Percentiles rank a stretch among this genome's conserved stretches.
These are phyloP conservation scores for Umimayanthus kanabou DNA, from an alignment of 92 coral and sea anemone genomes.

Conservation along the genomic window DNA sequence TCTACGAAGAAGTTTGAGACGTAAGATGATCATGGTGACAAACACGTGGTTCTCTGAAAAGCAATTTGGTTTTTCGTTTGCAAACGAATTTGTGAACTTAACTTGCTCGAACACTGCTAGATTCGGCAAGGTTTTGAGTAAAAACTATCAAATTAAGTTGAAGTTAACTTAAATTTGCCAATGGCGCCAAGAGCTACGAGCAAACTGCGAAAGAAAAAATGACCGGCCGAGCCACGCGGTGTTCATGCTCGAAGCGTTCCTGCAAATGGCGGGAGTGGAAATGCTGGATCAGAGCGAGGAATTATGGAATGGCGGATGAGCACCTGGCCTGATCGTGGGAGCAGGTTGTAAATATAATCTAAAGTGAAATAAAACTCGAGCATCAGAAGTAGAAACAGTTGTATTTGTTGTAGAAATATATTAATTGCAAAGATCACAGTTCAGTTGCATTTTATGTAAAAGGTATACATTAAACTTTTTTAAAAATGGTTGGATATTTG, in stretches of 20 bases:
- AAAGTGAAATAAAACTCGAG: conserved; percentile 22
- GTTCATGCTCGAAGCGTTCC: conserved; percentile 18
- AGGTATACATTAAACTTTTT: too few relatives aligned
- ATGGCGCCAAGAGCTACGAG: conserved; percentile 36
- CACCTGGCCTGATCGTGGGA: conserved; percentile 44
- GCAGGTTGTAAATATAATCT: conserved; percentile 47
- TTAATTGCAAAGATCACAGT: not conserved
- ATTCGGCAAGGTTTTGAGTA: conserved; percentile 12
- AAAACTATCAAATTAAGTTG: not conserved
- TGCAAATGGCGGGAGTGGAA: conserved; percentile 28
- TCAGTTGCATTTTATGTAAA: not conserved
- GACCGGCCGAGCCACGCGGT: conserved; percentile 36
- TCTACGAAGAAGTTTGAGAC: conserved; percentile 47
- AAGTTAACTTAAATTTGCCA: conserved; percentile 10
- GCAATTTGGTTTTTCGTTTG: conserved; percentile 31
- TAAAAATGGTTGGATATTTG: too few relatives aligned
- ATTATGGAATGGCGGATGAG: conserved; percentile 31
- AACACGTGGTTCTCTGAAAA: conserved; percentile 32
- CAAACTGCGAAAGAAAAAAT: conserved; percentile 34
- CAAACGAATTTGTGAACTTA: not conserved
- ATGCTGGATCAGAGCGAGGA: conserved; percentile 34
- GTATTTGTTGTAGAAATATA: not conserved
- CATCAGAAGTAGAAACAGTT: conserved; percentile 26
- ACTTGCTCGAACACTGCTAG: conserved; percentile 21
- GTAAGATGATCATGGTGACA: conserved; percentile 5